These are phyloP conservation scores for Catamblyrhynchus diadema DNA, from an alignment of 2,797 vertebrate genomes.

Conservation along the genomic window DNA sequence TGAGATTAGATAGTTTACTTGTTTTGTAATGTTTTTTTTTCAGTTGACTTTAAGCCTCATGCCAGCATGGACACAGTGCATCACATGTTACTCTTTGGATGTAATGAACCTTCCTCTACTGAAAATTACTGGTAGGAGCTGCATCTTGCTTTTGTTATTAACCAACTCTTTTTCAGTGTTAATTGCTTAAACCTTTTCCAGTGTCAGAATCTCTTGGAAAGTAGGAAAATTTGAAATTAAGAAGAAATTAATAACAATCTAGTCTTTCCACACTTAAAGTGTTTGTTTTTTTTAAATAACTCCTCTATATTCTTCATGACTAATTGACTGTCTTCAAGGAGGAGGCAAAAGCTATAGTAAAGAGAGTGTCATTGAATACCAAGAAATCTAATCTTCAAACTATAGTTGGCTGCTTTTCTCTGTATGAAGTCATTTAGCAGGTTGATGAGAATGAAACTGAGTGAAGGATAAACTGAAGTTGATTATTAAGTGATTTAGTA, in stretches of 20 bases:
- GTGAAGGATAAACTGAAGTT: background rate
- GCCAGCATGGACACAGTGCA: slow-evolving; percentile 96
- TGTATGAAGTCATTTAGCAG: background rate
- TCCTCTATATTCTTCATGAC: background rate
- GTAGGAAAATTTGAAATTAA: background rate
- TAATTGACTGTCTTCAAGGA: background rate
- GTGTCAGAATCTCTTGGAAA: background rate
- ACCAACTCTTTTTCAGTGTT: background rate
- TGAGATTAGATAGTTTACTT: background rate
- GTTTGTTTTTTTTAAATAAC: background rate
- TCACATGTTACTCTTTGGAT: slow-evolving; percentile 96
- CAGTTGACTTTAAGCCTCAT: slow-evolving; percentile 95
- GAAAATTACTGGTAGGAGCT: slow-evolving; percentile 87
- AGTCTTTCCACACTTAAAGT: background rate
- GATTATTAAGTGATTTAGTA: background rate
- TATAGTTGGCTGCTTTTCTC: background rate
- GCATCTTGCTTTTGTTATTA: background rate
- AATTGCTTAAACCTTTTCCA: background rate
- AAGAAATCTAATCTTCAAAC: background rate
- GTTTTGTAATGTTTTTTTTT: slow-evolving; percentile 45
- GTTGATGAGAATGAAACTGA: background rate
- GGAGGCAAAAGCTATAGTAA: background rate
- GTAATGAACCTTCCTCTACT: slow-evolving; percentile 85
- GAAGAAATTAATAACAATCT: background rate
- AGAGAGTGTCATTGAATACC: background rate